These are phyloP conservation scores for Cyclina sinensis DNA, from an alignment of 1,140 invertebrate species.

Conservation along the genomic window DNA sequence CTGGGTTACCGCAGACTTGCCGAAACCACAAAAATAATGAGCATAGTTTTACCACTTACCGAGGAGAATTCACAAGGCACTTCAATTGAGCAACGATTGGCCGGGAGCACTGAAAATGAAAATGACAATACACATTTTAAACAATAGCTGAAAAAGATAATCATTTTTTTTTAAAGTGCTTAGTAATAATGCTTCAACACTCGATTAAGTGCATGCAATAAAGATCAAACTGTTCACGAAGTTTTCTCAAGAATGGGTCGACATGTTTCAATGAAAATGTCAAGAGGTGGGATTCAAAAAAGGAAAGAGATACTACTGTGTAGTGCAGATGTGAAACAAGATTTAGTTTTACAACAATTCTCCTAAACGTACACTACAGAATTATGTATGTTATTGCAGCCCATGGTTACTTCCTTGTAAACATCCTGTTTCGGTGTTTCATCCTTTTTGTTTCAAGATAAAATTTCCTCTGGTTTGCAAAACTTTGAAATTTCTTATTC, in stretches of 20 bases:
- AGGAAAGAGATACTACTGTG: background rate
- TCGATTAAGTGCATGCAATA: background rate
- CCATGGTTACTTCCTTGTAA: conserved; percentile 20
- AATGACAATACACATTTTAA: background rate
- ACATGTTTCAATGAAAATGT: background rate
- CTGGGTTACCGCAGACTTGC: background rate
- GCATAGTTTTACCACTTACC: conserved; percentile 37
- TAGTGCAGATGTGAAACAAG: background rate
- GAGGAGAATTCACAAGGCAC: conserved; percentile 65
- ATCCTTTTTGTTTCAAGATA: too few relatives aligned
- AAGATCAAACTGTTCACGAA: background rate
- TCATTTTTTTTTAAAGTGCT: too few relatives aligned
- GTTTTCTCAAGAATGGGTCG: background rate
- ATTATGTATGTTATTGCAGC: background rate
- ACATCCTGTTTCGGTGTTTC: conserved; percentile 34
- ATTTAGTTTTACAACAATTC: background rate
- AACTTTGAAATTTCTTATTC: too few relatives aligned
- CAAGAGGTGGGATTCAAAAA: background rate
- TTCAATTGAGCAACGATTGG: conserved; percentile 65
- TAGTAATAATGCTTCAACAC: too few relatives aligned
- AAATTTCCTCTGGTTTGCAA: too few relatives aligned
- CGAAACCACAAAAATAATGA: background rate
- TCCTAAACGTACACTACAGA: background rate
- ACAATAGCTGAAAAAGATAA: too few relatives aligned
- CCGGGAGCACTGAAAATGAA: conserved; percentile 59